Conservation (phyloP, 2,797 vertebrate genomes). For the Brotula barbata region DNA sequence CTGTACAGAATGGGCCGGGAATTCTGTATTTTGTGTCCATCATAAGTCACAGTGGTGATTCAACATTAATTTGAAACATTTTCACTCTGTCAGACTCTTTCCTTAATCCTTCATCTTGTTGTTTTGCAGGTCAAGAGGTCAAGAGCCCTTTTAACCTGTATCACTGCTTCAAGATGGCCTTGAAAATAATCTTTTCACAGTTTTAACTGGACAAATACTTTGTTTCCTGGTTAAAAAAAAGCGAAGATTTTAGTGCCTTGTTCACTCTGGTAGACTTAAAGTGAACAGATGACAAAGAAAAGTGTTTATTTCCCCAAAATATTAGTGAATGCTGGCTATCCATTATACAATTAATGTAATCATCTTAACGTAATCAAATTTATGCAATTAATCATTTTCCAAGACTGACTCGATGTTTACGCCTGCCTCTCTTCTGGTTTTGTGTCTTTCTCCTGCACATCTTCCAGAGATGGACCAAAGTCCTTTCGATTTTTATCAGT, state of each 20-base stretch:
- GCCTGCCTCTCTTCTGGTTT: constrained; percentile 1
- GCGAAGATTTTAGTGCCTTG: not conserved
- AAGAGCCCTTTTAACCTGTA: constrained; percentile 11
- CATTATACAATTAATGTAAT: too few relatives aligned
- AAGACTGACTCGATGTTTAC: not conserved
- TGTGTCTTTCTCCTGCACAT: constrained; percentile 6
- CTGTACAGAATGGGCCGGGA: not conserved
- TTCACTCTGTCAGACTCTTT: constrained; percentile 1
- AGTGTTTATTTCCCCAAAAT: not conserved
- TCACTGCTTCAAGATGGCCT: not conserved
- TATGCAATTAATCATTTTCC: not conserved
- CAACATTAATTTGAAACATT: too few relatives aligned
- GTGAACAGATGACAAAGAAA: not conserved
- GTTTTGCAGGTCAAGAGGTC: not conserved
- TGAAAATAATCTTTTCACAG: constrained; percentile 1
- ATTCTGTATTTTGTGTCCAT: not conserved
- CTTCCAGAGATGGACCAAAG: constrained; percentile 5
- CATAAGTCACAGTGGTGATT: too few relatives aligned
- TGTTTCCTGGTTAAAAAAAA: not conserved
- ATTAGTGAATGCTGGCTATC: not conserved
- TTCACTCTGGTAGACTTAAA: not conserved
- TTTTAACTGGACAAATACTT: constrained; percentile 4
- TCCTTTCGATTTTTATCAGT: constrained; percentile 56
- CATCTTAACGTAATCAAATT: too few relatives aligned
- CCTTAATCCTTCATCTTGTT: not conserved